phyloP scores from a whole-genome alignment of 1,140 invertebrate genomes.

The Sycobia sp. region DNA sequence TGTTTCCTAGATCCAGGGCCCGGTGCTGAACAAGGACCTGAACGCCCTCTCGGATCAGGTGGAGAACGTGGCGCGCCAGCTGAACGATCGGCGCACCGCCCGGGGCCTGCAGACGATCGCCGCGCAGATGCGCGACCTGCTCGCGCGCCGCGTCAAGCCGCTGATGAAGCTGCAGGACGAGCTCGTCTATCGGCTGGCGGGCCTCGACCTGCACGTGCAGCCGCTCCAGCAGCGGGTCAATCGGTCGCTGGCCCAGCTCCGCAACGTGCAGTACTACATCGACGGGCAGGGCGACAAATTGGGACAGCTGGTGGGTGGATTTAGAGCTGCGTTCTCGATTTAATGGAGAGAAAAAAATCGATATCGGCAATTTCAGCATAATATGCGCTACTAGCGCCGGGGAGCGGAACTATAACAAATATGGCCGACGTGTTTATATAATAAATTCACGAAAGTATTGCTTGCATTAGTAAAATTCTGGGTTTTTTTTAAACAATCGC shows the following conservation, averaged over 20 bases:
- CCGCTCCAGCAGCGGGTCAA: conserved; percentile 73
- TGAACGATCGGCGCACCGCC: conserved; percentile 70
- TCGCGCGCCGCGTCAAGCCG: conserved; percentile 68
- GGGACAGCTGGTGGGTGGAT: conserved; percentile 64
- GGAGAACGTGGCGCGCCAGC: conserved; percentile 73
- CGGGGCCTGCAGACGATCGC: conserved; percentile 69
- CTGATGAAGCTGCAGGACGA: conserved; percentile 73
- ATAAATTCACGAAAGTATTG: no score
- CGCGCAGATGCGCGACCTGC: conserved; percentile 68
- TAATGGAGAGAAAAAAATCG: no score
- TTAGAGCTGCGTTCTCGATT: no score
- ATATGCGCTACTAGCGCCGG: no score
- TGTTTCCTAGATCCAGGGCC: conserved; percentile 61
- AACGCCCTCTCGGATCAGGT: conserved; percentile 75
- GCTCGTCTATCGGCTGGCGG: conserved; percentile 75
- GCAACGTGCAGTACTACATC: conserved; percentile 76
- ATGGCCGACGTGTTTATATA: no score
- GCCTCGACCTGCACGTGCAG: conserved; percentile 72
- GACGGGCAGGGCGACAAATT: conserved; percentile 75
- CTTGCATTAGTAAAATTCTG: no score
- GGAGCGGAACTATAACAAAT: no score
- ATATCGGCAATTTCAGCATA: no score
- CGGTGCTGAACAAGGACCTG: conserved; percentile 74
- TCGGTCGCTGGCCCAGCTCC: conserved; percentile 73
- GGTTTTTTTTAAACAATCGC: no score